These are phyloP conservation scores for Microcebus tavaratra DNA, from an alignment of 2,113 vertebrate species.

Conservation along the genomic window DNA sequence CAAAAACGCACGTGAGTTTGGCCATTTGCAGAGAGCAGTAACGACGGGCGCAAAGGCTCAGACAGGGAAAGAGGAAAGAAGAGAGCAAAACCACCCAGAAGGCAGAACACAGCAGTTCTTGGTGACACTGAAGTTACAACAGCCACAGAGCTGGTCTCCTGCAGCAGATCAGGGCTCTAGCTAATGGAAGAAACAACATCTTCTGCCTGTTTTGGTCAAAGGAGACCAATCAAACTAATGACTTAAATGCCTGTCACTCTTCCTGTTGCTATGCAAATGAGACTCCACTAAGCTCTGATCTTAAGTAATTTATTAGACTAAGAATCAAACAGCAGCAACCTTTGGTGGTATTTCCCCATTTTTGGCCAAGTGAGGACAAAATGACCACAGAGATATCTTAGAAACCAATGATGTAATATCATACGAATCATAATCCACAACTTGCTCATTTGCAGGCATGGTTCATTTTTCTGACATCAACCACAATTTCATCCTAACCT, in stretches of 20 bases:
- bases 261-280: not conserved
- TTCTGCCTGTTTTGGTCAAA: not conserved
- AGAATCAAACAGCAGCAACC: not conserved
- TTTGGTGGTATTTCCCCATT: not conserved
- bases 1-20: not conserved
- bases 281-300: not conserved
- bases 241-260: not conserved
- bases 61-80: not conserved
- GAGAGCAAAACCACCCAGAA: not conserved
- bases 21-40: not conserved
- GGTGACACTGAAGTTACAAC: rapidly evolving
- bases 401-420: not conserved
- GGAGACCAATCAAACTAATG: not conserved
- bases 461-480: not conserved
- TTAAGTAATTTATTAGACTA: not conserved
- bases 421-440: not conserved
- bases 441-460: not conserved
- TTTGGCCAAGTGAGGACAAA: not conserved
- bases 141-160: rapidly evolving
- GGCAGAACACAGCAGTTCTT: rapidly evolving
- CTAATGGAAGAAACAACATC: not conserved
- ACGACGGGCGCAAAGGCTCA: not conserved
- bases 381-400: not conserved
- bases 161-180: not conserved
- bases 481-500: not conserved